These are phyloP conservation scores for Mimas tiliae DNA, from an alignment of 2,888 invertebrate species.

Conservation along the genomic window DNA sequence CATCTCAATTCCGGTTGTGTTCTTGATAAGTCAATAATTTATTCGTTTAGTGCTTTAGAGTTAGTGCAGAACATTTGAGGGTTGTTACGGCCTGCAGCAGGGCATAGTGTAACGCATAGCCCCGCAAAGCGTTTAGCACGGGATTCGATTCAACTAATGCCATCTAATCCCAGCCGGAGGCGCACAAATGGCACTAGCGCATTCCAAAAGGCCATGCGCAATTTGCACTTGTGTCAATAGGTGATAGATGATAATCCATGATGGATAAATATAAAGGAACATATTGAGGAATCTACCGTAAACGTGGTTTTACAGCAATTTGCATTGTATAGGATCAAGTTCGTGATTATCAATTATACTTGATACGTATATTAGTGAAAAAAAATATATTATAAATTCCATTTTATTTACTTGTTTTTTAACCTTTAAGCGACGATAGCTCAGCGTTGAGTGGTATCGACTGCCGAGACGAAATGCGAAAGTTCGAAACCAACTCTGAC, in stretches of 20 bases:
- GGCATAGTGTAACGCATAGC: constrained; percentile 66
- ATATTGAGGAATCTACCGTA: neutral
- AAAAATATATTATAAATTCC: too few relatives aligned
- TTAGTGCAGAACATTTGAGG: constrained; percentile 1
- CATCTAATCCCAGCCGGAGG: constrained; percentile 75
- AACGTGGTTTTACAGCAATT: neutral
- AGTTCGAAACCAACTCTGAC: too few relatives aligned
- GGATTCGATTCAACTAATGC: constrained; percentile 83
- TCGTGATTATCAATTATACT: neutral
- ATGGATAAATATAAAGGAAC: constrained; percentile 55
- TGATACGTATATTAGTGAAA: too few relatives aligned
- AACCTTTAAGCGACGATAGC: too few relatives aligned
- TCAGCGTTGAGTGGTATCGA: too few relatives aligned
- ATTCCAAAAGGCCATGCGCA: constrained; percentile 77
- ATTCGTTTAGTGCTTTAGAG: constrained; percentile 38
- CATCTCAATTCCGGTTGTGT: constrained; percentile 43
- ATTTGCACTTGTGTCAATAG: constrained; percentile 73
- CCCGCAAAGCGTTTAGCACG: constrained; percentile 77
- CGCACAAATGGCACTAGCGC: constrained; percentile 72
- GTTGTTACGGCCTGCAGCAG: constrained; percentile 28
- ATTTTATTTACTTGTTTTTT: too few relatives aligned
- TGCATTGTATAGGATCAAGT: neutral
- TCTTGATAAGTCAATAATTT: constrained; percentile 53
- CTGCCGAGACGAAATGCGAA: too few relatives aligned
- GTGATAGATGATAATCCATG: constrained; percentile 81